phyloP scores from a whole-genome alignment of 2,113 vertebrate species.

The Halichoerus grypus region DNA sequence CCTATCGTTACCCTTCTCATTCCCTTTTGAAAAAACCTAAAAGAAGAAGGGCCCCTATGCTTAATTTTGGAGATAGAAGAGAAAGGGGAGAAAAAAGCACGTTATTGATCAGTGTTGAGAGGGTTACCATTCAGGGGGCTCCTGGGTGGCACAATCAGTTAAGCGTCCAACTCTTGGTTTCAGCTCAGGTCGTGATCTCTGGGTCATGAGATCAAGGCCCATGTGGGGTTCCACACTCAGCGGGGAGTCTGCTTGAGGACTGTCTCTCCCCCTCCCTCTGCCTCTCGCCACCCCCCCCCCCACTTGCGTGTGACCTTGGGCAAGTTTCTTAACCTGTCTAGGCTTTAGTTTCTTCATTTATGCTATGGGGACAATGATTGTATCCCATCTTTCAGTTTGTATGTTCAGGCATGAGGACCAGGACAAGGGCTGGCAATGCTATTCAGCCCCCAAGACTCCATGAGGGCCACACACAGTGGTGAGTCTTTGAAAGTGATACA shows the following conservation, averaged over 20 bases:
- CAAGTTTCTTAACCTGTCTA: background rate
- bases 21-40: background rate
- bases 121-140: background rate
- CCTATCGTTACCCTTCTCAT: background rate
- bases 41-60: background rate
- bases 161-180: background rate
- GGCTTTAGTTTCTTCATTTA: background rate
- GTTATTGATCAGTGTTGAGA: background rate
- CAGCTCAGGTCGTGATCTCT: background rate
- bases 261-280: background rate
- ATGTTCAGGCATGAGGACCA: background rate
- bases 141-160: background rate
- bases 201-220: background rate
- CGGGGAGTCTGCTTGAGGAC: background rate
- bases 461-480: background rate
- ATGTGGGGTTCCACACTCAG: background rate
- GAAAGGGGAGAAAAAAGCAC: background rate
- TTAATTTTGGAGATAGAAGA: background rate
- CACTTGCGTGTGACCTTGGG: background rate
- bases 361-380: background rate
- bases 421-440: background rate
- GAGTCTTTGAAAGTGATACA: slow-evolving; percentile 1
- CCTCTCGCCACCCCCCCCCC: background rate
- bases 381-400: background rate
- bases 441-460: background rate